Evolutionary conservation across 2,797 vertebrate genomes (phyloP).

Genomic region (Diplodus puntazzo): DNA sequence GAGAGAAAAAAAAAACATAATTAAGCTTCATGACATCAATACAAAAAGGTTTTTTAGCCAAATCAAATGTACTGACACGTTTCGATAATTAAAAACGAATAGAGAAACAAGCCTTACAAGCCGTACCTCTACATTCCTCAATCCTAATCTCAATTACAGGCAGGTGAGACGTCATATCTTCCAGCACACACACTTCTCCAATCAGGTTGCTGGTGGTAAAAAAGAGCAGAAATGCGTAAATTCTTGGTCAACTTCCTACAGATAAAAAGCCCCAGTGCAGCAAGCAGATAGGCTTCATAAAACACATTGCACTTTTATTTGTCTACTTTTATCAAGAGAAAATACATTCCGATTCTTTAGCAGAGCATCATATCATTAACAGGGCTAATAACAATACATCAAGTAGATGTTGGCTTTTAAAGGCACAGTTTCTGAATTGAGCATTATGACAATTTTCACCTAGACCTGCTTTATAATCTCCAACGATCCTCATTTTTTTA

Average conservation of each 20-base stretch:
- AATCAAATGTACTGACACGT: background rate
- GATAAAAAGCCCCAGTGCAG: background rate
- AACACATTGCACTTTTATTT: background rate
- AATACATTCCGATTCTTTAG: background rate
- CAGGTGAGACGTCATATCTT: constrained; percentile 94
- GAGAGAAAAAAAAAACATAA: background rate
- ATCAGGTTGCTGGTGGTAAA: constrained; percentile 89
- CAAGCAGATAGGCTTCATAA: background rate
- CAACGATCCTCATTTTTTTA: too few species aligned
- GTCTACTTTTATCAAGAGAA: background rate
- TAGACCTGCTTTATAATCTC: too few species aligned
- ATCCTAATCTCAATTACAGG: constrained; percentile 96
- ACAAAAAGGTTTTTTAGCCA: background rate
- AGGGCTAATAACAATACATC: background rate
- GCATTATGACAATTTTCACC: too few species aligned
- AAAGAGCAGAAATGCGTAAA: background rate
- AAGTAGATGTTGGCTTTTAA: background rate
- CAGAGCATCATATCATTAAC: background rate
- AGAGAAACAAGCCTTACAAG: background rate
- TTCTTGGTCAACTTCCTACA: background rate
- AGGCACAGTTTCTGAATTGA: too few species aligned
- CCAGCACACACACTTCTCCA: constrained; percentile 95
- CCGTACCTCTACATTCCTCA: constrained; percentile 94
- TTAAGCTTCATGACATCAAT: background rate
- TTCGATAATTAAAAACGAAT: background rate